Base-by-base conservation (phyloP, 64 coral and sea anemone species). In the Montipora sp. region DNA sequence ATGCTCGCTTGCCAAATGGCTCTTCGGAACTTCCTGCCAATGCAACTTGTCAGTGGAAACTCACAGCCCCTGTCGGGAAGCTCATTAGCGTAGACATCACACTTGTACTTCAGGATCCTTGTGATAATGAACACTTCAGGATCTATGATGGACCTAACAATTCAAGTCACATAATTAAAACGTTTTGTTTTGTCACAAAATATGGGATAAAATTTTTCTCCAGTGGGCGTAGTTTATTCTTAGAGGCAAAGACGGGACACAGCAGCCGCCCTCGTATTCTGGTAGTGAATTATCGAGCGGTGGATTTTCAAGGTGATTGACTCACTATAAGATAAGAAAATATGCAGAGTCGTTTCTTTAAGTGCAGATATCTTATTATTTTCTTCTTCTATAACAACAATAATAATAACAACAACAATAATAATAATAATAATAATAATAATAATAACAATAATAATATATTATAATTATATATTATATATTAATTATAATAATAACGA, bases 1-100 rank as follows among this genome's bases (percentile, higher is more conserved):
- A 22, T 4, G 18, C 18, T 6, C 1, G 10, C 7, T 49, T 85
- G 9, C 61, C 8, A 21, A 66, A 85, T 20, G 45, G 14, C 18
- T 20, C 18, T 11, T 48, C 47, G n/a, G 7, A 0, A 63, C 65
- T 70, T n/a, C 89, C 89, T 22, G 8, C 3, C 6, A 90, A 90
- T 75, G n/a, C 47, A 24, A 74, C 77, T 4, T 90, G 89, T 19
- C 23, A 53, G 1, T 90, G 78, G 78, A 75, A 67, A 27, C 75
- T 90, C 13, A 51, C 78, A 45, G 78, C 89, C 7, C 67, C 89
- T 75, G 63, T 9, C 24, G 89, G 89, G 4, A 81, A 90, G 78
- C 49, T 82, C 14, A 5, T 90, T 16, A 72, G 20, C 0, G 65
- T 90, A 0, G 3, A 59, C 4, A 14, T 59, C 36, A 45, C 10